phyloP scores from a whole-genome alignment of 2,797 vertebrate genomes.

The Denticeps clupeoides region DNA sequence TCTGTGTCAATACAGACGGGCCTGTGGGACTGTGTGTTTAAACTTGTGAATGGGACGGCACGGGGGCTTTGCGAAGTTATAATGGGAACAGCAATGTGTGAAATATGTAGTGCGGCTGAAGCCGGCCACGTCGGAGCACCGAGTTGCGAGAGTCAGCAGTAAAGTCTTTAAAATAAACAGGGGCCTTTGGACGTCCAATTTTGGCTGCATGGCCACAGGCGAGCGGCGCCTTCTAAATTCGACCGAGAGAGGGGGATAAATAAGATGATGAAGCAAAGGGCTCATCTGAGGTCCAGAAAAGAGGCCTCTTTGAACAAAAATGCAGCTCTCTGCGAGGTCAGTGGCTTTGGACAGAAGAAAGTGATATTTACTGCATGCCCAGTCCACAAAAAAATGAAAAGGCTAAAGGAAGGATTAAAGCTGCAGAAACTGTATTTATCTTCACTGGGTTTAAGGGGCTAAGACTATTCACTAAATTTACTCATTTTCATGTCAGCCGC shows the following conservation, averaged over 20 bases:
- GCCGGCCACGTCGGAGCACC: conserved; percentile 43
- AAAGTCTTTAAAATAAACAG: conserved; percentile 47
- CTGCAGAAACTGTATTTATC: too few relatives aligned
- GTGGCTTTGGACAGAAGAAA: conserved; percentile 28
- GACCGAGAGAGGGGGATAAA: conserved; percentile 13
- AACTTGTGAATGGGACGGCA: conserved; percentile 41
- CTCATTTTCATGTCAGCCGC: too few relatives aligned
- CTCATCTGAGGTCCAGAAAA: conserved; percentile 5
- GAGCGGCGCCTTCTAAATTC: conserved; percentile 27
- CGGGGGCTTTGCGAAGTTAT: conserved; percentile 41
- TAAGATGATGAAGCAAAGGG: conserved; percentile 7
- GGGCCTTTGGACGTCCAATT: conserved; percentile 32
- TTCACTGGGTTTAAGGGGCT: too few relatives aligned
- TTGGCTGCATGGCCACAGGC: conserved; percentile 29
- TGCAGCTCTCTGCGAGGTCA: conserved; percentile 25
- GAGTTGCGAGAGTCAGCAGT: conserved; percentile 50
- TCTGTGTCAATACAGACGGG: conserved; percentile 60
- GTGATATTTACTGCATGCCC: too few relatives aligned
- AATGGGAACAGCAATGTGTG: conserved; percentile 62
- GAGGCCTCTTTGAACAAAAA: conserved; percentile 1
- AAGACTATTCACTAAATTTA: too few relatives aligned
- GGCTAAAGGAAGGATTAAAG: too few relatives aligned
- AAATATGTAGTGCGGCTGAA: conserved; percentile 61
- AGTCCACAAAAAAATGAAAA: too few relatives aligned
- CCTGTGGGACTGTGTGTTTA: conserved; percentile 51